phyloP scores from a whole-genome alignment of 2,888 invertebrate species.

The Tinea semifulvella region DNA sequence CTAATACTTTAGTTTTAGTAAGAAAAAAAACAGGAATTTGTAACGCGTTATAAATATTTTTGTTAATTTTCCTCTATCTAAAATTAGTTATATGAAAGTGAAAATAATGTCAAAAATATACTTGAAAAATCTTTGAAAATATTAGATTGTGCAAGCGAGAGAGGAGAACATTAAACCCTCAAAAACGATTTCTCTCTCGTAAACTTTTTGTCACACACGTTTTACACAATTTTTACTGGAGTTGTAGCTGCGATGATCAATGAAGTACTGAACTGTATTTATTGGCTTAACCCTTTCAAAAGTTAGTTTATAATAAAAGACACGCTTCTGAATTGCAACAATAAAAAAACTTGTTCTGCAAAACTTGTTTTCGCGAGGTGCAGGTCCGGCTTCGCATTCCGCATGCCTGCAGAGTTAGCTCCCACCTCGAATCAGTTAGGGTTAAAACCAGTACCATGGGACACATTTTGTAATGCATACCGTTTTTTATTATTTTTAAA shows the following conservation, averaged over 20 bases:
- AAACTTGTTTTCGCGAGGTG: conserved; percentile 27
- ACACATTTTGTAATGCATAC: no score
- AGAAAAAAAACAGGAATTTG: no score
- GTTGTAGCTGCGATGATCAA: no score
- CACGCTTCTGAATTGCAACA: background rate
- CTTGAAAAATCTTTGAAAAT: no score
- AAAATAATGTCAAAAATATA: no score
- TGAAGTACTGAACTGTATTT: background rate
- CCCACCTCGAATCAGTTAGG: conserved; percentile 5
- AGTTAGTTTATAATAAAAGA: background rate
- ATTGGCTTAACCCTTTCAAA: background rate
- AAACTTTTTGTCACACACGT: no score
- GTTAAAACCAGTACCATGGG: conserved; percentile 24
- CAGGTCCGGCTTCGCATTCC: conserved; percentile 47
- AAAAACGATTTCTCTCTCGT: background rate
- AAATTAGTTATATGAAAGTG: no score
- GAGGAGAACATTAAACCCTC: background rate
- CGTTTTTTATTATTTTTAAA: no score
- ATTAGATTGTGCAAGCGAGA: no score
- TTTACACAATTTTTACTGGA: no score
- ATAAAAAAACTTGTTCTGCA: conserved; percentile 11
- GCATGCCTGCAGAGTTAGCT: conserved; percentile 40
- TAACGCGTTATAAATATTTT: background rate
- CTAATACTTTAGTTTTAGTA: no score
- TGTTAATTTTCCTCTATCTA: no score